Base-by-base conservation (phyloP, 2,888 invertebrate species). In the Rhogogaster chlorosoma region DNA sequence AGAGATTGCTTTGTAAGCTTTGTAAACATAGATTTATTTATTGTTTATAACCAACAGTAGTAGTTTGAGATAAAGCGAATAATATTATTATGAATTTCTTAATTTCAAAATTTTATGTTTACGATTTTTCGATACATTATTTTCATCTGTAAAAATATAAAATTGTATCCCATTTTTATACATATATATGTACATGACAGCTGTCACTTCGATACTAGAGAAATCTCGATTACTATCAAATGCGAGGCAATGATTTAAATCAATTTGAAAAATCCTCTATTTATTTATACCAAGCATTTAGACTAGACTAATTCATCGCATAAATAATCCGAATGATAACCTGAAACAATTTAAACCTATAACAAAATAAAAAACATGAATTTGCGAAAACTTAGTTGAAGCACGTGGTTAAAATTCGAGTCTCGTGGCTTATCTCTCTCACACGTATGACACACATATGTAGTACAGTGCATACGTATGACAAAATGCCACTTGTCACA, bases 401-500 rank as follows among this genome's bases (percentile, higher is more conserved):
- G 18, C 29, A 67, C 29, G 67, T 67, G 29, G 12, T 29, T 67
- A 26, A 29, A 26, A 9, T 67, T 67, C 29, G 29, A 26, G 26
- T 15, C 18, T 32, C 18, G 67, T 32, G 32, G 67, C 67, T 61
- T 67, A 67, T 67, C 32, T 64, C 9, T 26, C 12, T 26, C n/a
- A 22, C 22, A 2, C 22, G 2, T n/a, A 22, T 61, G 26, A 61
- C 61, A 12, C 5, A 61, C 67, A 32, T 10, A 9, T n/a, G n/a
- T n/a, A n/a, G n/a, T n/a, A n/a, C n/a, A n/a, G n/a, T n/a, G n/a
- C n/a, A n/a, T n/a, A n/a, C 42, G 10, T 42, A 42, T 9, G 7
- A 22, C 9, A 80, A 80, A 80, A 80, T 80, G 80, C 80, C 80
- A 80, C 80, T 36, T 57, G 80, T 61, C 80, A 57, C 26, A 61